phyloP scores from a whole-genome alignment of 2,113 vertebrate genomes.

The Dolichotis patagonum region DNA sequence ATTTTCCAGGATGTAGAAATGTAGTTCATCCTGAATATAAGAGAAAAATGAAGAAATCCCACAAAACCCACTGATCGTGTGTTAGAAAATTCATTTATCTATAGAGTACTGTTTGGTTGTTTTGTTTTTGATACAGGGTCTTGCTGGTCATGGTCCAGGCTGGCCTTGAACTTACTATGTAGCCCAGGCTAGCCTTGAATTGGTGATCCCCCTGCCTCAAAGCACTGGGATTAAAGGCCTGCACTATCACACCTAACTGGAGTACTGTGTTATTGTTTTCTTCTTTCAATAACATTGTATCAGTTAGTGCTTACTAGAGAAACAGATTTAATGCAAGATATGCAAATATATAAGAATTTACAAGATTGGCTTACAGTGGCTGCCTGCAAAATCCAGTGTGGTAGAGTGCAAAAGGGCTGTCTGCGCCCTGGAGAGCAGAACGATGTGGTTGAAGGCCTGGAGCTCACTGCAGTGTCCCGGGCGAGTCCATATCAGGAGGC shows the following conservation, averaged over 20 bases:
- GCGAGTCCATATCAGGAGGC: background rate
- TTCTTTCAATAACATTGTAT: background rate
- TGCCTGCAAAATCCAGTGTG: background rate
- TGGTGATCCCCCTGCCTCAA: background rate
- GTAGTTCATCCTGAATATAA: background rate
- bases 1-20: slow-evolving; percentile 47
- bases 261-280: background rate
- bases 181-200: background rate
- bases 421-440: background rate
- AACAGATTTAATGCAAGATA: background rate
- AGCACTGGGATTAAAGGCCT: background rate
- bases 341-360: background rate
- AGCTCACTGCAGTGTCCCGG: background rate
- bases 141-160: background rate
- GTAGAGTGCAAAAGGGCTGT: background rate
- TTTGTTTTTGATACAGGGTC: background rate
- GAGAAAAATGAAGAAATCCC: slow-evolving; percentile 32
- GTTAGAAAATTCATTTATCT: background rate
- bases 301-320: background rate
- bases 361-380: background rate
- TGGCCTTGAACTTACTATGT: background rate
- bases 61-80: background rate
- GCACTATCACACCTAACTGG: background rate
- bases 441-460: background rate
- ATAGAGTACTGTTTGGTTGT: background rate